phyloP scores from a whole-genome alignment of 2,888 invertebrate genomes.

The Dryococelus australis region DNA sequence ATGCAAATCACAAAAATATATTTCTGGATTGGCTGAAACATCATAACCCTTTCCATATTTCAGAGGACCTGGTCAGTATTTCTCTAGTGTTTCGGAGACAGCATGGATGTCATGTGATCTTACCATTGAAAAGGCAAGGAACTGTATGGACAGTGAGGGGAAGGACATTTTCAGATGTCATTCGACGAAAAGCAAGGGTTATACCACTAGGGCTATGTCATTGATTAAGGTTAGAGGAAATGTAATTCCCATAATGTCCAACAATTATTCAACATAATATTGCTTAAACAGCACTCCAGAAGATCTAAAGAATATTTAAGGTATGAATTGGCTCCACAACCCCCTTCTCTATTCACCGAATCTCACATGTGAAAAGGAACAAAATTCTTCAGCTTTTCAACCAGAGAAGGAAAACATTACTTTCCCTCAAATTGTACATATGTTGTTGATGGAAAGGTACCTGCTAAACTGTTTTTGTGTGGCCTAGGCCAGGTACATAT shows the following conservation, averaged over 20 bases:
- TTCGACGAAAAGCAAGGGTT: neutral
- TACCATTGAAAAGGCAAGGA: neutral
- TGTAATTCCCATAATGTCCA: neutral
- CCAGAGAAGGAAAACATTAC: conserved; percentile 13
- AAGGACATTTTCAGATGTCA: neutral
- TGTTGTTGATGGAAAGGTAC: neutral
- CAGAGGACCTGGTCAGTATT: conserved; percentile 9
- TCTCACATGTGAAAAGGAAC: neutral
- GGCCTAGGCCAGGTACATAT: neutral
- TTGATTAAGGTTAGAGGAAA: neutral
- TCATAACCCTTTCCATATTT: neutral
- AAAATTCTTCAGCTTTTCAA: neutral
- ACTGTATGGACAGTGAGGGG: neutral
- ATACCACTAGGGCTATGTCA: neutral
- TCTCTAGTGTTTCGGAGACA: neutral
- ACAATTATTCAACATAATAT: conserved; percentile 11
- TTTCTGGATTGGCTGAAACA: neutral
- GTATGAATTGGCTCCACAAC: neutral
- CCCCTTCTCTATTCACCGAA: neutral
- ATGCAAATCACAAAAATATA: conserved; percentile 19
- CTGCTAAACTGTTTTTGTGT: neutral
- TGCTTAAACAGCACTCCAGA: neutral
- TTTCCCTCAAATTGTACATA: neutral
- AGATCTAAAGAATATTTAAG: neutral
- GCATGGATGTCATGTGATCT: neutral